Base-by-base conservation (phyloP, 2,113 vertebrate genomes). In the Apteryx mantelli region DNA sequence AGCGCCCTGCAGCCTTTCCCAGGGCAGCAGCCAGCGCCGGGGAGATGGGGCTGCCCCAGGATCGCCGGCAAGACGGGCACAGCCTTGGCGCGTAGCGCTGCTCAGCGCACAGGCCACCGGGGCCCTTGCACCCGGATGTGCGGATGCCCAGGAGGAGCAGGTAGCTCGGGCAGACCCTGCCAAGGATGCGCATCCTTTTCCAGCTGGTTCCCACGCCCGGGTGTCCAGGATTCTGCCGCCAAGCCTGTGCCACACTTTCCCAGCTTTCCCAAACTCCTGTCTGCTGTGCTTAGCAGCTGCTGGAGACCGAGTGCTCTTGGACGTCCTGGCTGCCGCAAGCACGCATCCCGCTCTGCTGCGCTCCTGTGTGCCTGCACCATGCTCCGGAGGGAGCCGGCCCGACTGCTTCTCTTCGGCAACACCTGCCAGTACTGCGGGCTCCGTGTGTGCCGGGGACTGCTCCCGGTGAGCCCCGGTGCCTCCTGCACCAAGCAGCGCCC, bases 401-500 rank as follows among this genome's bases (percentile, higher is more conserved):
- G 81, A 63, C 25, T 30, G 38, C 48, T 26, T 40, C 40, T 48
- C 53, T 32, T 16, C 53, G 13, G 53, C 20, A 5, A 13, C 20
- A 24, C 22, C 60, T 21, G 44, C 60, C 60, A 22, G 60, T 21
- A 34, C 60, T 9, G 11, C 32, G 7, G 30, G 58, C 58, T n/a
- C 32, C 9, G 60, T 14, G 18, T 52, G 34, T 21, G 30, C 64
- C 22, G 1, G 46, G 30, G 53, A 65, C 46, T 28, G 65, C 78
- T 36, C 0, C 1, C 1, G 24, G 20, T 24, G 61, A 56, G 28
- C 58, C 40, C 58, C 11, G 7, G 55, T 28, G 20, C 13, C 38
- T 0, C 14, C 0, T 18, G 38, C 1, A 1, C 1, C 16, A 36
- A 4, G 36, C 36, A 38, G 36, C 36, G 36, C 36, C 36, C 36